A percentile compares a stretch with the other conserved stretches of the same genome.
phyloP scores from a whole-genome alignment of 2,797 vertebrate genomes.

The Lophotriccus pileatus region DNA sequence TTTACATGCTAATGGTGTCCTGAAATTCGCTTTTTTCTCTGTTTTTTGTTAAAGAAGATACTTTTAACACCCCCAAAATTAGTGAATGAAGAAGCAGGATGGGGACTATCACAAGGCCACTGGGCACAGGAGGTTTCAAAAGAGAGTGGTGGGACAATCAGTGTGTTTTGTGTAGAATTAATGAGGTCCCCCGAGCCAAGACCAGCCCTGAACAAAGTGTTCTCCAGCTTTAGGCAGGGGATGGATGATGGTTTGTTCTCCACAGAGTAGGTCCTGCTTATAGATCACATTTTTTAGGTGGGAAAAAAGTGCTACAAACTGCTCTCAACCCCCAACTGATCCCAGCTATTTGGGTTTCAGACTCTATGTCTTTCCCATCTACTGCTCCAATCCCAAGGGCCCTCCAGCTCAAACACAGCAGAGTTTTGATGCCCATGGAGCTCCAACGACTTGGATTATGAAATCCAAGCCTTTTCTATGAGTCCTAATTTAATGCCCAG shows the following conservation, averaged over 20 bases:
- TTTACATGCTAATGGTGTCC: neutral
- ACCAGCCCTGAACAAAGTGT: neutral
- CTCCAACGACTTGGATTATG: neutral
- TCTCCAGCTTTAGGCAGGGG: neutral
- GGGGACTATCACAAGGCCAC: neutral
- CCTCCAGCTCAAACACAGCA: neutral
- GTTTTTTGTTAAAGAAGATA: neutral
- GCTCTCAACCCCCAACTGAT: neutral
- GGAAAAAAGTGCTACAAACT: neutral
- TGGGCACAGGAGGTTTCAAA: neutral
- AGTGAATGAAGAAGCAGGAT: neutral
- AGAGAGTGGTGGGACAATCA: neutral
- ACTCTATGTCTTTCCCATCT: too few species aligned
- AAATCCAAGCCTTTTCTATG: neutral
- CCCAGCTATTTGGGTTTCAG: neutral
- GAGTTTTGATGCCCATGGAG: neutral
- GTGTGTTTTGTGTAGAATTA: neutral
- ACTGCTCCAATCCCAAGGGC: neutral
- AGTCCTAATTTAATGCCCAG: neutral
- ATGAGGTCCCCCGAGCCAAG: neutral
- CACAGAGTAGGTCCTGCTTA: neutral
- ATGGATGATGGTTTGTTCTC: neutral
- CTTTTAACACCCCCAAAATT: neutral
- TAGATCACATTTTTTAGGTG: neutral
- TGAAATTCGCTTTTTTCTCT: neutral